These are phyloP conservation scores for Acleris laterana DNA, from an alignment of 2,888 invertebrate species.

Conservation along the genomic window DNA sequence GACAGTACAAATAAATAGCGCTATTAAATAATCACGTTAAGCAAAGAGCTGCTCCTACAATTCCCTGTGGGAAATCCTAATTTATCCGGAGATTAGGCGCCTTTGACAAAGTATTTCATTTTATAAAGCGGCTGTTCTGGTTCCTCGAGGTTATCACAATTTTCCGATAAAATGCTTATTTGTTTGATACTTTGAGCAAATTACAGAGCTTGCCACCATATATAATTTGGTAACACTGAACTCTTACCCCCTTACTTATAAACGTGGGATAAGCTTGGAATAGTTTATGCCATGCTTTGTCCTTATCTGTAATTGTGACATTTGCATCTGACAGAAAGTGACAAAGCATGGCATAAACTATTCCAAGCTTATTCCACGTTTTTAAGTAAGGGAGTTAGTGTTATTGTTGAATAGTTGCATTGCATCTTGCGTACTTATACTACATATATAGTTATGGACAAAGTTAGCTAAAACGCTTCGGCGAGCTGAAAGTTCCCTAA, in stretches of 20 bases:
- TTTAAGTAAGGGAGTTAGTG: too few species aligned
- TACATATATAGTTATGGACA: neutral
- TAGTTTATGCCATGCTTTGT: too few species aligned
- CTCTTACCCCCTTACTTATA: too few species aligned
- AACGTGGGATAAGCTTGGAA: too few species aligned
- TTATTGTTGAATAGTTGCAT: neutral
- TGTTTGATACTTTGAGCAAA: neutral
- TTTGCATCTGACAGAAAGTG: too few species aligned
- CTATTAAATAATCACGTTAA: conserved; percentile 19
- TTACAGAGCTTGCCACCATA: neutral
- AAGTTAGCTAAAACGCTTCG: conserved; percentile 10
- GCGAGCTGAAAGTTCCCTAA: conserved; percentile 7
- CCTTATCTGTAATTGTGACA: too few species aligned
- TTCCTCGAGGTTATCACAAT: conserved; percentile 5
- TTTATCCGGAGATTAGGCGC: conserved; percentile 25
- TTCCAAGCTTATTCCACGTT: too few species aligned
- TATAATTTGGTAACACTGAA: neutral
- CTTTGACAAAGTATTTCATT: conserved; percentile 29
- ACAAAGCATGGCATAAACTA: too few species aligned
- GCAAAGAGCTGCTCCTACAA: conserved; percentile 11
- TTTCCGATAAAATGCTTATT: neutral
- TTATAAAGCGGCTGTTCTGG: conserved; percentile 12
- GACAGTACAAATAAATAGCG: conserved; percentile 20
- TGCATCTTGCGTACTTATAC: neutral
- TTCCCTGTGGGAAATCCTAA: conserved; percentile 14